Evolutionary conservation across 1,140 invertebrate genomes (phyloP), one percentile per base, ranked within the genome.

Genomic region (Sycophaga agraensis): DNA sequence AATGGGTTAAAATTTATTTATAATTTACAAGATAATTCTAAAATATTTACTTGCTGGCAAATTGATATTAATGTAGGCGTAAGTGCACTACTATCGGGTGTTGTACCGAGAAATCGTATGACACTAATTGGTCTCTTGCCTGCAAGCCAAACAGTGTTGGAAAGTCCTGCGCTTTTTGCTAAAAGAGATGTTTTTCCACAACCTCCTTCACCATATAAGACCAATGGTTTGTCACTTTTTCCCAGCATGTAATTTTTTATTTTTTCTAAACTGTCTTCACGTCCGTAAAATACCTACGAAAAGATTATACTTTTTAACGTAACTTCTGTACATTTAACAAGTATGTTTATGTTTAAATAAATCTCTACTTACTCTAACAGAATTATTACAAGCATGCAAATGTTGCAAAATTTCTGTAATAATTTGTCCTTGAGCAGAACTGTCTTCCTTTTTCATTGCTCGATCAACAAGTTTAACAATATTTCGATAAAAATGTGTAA

Each of bases 131-230:
- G 93, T 66, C 89, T 87, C 4, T 85, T 86, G 12, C 84, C 85
- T 35, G 81, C 73, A 53, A 94, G 88, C 92, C 92, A 94, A 28
- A 82, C 82, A 19, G 80, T 84, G 24, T 78, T 79, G 11, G 89
- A 86, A 77, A 93, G 84, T 50, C 92, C 91, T 3, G 95, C 93
- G 59, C 91, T 91, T 83, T 97, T 97, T 4, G 97, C 93, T 53
- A 99, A 80, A 1, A 99, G 82, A 4, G 96, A 98, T 4, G 96
- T 99, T 82, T 99, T 99, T 1, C 97, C 97, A 74, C 96, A 98
- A 26, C 97, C 97, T 70, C 94, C 93, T 81, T 94, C 93, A 2
- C 97, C 97, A 75, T 94, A 94, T 59, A 98, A 82, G n/a, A 98
- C 91, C 55, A 98, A 82, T 12, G 95, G 94, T 75, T 94, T 92